Base-by-base conservation (phyloP, 2,797 vertebrate species). In the Perodicticus potto region DNA sequence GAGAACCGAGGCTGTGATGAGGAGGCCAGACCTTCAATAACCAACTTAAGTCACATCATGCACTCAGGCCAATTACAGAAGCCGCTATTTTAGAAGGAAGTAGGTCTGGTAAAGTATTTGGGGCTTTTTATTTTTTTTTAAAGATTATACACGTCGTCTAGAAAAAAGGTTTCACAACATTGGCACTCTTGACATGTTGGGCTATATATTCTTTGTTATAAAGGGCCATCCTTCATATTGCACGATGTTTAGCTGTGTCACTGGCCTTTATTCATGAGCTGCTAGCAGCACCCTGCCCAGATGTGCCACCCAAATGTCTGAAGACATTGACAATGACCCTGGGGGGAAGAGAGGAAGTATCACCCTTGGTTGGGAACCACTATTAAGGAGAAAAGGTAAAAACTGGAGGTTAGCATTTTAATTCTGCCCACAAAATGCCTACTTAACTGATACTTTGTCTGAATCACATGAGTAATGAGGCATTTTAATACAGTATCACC, bases 371-470 rank as follows among this genome's bases (percentile, higher is more conserved):
- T 67, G 27, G 83, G 14, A 97, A 23, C 29, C 40, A 80, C 27
- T 70, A 67, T 45, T 82, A 61, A 11, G 37, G 87, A 84, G 74
- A 86, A 78, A 90, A 67, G 61, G 63, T 91, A 85, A n/a, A 72
- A 89, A 86, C 8, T 11, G 59, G 40, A 37, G 59, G 57, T 63
- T 63, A 85, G 19, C 29, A 92, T 76, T 91, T 83, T 53, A 65
- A 76, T 89, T 81, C 77, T 91, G 70, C 32, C n/a, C 61, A 83
- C 40, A 81, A 65, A 94, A 82, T 34, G 23, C 67, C 91, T 63
- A 80, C 12, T 25, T 53, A 78, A 72, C 32, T 29, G 14, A 49
- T 4, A 32, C 10, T 86, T 40, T 87, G 32, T 43, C 19, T 89
- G 70, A 83, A 53, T n/a, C 49, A 22, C n/a, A 63, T 19, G 19